Evolutionary conservation across 2,888 invertebrate species (phyloP).

Genomic region (Microplitis deprimator): DNA sequence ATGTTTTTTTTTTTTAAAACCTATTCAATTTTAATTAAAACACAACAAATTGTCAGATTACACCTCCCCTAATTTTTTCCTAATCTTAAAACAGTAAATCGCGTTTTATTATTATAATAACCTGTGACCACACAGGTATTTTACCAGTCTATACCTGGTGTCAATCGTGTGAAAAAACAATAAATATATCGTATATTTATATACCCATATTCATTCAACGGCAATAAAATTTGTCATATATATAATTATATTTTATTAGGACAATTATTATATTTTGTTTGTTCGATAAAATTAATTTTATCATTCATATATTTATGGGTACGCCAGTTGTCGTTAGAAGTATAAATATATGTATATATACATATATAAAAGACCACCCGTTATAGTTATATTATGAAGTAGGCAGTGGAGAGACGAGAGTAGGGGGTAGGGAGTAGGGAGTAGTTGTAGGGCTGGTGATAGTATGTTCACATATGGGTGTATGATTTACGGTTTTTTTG

Average conservation of each 20-base stretch:
- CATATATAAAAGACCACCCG: neutral
- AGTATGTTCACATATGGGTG: conserved; percentile 61
- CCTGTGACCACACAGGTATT: too few relatives aligned
- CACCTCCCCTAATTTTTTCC: too few relatives aligned
- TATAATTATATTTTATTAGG: neutral
- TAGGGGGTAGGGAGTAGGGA: conserved; percentile 21
- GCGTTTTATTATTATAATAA: too few relatives aligned
- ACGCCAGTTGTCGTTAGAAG: neutral
- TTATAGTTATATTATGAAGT: conserved; percentile 14
- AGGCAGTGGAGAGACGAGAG: neutral
- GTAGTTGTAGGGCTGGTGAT: conserved; percentile 53
- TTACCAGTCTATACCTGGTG: too few relatives aligned
- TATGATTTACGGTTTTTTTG: conserved; percentile 71
- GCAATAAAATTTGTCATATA: neutral
- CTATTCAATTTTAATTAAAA: too few relatives aligned
- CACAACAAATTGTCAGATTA: too few relatives aligned
- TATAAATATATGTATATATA: neutral
- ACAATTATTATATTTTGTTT: neutral
- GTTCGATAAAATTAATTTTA: neutral
- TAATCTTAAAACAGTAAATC: too few relatives aligned
- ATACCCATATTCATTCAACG: neutral
- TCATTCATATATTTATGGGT: neutral
- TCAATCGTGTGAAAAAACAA: too few relatives aligned
- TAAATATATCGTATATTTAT: too few relatives aligned
- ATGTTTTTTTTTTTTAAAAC: too few relatives aligned